Percentiles rank a stretch among this genome's conserved stretches.
Conservation (phyloP, 2,888 invertebrate species). For the Melinopterus prodromus region DNA sequence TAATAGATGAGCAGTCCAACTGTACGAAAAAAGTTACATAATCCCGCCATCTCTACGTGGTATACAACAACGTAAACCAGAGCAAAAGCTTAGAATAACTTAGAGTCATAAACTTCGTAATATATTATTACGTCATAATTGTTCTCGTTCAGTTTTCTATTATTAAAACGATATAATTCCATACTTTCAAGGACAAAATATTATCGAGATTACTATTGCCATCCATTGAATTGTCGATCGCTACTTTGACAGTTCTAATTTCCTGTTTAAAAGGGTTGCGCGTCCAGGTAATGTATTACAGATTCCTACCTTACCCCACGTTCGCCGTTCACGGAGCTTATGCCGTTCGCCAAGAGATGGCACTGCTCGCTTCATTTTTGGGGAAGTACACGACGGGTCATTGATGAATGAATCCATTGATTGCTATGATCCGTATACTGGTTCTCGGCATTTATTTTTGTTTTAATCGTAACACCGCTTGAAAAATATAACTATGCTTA, state of each 20-base stretch:
- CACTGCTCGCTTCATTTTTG: neutral
- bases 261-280: constrained; percentile 15
- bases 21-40: no score
- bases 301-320: constrained; percentile 10
- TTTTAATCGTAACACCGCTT: constrained; percentile 17
- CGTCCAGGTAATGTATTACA: constrained; percentile 6
- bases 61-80: no score
- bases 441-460: constrained; percentile 15
- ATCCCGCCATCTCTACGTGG: no score
- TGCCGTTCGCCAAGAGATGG: constrained; percentile 8
- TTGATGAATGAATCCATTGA: constrained; percentile 13
- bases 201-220: constrained; percentile 17
- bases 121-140: neutral
- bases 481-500: constrained; percentile 25
- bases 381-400: constrained; percentile 5
- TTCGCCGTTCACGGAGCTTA: neutral
- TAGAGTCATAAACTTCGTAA: neutral
- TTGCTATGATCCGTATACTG: constrained; percentile 22
- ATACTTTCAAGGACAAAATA: neutral
- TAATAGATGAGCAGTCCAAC: no score
- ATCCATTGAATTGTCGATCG: constrained; percentile 15
- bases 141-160: neutral
- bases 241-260: constrained; percentile 8
- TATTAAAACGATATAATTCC: neutral
- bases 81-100: no score